These are phyloP conservation scores for Silurus aristotelis DNA, from an alignment of 2,797 vertebrate species.

Conservation along the genomic window DNA sequence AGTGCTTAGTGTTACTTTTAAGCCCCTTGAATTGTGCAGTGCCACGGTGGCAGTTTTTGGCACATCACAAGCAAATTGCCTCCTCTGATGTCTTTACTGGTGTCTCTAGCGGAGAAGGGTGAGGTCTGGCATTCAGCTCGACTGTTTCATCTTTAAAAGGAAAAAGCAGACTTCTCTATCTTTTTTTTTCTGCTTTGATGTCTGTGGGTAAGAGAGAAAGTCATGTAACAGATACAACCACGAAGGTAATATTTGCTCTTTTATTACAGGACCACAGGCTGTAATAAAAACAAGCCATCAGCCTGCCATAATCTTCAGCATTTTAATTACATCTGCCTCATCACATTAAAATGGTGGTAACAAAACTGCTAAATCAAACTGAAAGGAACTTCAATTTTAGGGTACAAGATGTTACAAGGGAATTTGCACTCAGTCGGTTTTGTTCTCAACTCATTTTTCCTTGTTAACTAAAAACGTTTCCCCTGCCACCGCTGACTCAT, in stretches of 20 bases:
- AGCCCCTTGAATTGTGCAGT: conserved; percentile 59
- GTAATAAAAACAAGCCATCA: conserved; percentile 43
- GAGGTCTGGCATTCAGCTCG: conserved; percentile 52
- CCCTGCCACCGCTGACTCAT: conserved; percentile 37
- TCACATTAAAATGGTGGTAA: conserved; percentile 31
- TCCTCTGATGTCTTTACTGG: conserved; percentile 71
- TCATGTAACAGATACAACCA: conserved; percentile 45
- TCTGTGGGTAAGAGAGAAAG: conserved; percentile 51
- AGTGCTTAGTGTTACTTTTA: conserved; percentile 72
- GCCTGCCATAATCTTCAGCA: conserved; percentile 51
- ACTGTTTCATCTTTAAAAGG: conserved; percentile 66
- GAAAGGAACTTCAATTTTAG: conserved; percentile 31
- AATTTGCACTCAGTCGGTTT: conserved; percentile 27
- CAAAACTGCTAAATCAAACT: conserved; percentile 31
- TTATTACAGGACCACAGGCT: conserved; percentile 38
- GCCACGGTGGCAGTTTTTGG: conserved; percentile 58
- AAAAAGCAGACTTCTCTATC: conserved; percentile 59
- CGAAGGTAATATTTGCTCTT: conserved; percentile 57
- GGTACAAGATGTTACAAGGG: conserved; percentile 25
- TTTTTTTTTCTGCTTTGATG: conserved; percentile 60
- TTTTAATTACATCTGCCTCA: conserved; percentile 60
- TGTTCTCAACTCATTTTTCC: conserved; percentile 40
- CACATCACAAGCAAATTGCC: conserved; percentile 66
- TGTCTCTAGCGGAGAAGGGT: conserved; percentile 64
- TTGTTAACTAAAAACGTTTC: conserved; percentile 41